These are phyloP conservation scores for Coreoperca whiteheadi DNA, from an alignment of 2,113 vertebrate species.

Conservation along the genomic window DNA sequence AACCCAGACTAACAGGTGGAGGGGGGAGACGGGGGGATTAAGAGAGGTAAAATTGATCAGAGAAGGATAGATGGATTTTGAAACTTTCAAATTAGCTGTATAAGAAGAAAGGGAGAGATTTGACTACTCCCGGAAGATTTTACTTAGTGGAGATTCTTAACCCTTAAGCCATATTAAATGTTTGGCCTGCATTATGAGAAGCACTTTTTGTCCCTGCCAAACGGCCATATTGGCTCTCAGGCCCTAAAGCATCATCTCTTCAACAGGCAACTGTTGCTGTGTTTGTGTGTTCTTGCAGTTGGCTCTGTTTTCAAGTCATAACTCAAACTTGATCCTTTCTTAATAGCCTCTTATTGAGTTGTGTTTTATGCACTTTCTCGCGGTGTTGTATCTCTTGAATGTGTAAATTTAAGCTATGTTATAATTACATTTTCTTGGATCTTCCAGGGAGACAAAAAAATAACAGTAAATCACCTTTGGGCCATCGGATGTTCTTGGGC, in stretches of 20 bases:
- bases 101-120: constrained; percentile 55
- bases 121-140: constrained; percentile 57
- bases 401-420: not conserved
- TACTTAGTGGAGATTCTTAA: constrained; percentile 50
- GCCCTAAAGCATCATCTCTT: constrained; percentile 4
- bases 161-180: constrained; percentile 59
- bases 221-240: constrained; percentile 24
- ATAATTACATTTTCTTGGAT: not conserved
- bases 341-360: not conserved
- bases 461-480: not conserved
- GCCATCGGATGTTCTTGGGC: not conserved
- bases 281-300: not conserved
- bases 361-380: not conserved
- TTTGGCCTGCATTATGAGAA: constrained; percentile 39
- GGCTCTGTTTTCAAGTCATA: constrained; percentile 43
- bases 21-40: constrained; percentile 72
- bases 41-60: constrained; percentile 65
- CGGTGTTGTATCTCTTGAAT: not conserved
- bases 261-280: constrained; percentile 50
- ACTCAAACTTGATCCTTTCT: not conserved
- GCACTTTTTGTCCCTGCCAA: constrained; percentile 33
- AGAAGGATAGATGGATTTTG: constrained; percentile 43
- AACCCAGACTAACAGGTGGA: constrained; percentile 76
- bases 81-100: constrained; percentile 76
- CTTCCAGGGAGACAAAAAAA: not conserved